Conservation (phyloP, 2,113 vertebrate species). For the Vulpes ferrilata region DNA sequence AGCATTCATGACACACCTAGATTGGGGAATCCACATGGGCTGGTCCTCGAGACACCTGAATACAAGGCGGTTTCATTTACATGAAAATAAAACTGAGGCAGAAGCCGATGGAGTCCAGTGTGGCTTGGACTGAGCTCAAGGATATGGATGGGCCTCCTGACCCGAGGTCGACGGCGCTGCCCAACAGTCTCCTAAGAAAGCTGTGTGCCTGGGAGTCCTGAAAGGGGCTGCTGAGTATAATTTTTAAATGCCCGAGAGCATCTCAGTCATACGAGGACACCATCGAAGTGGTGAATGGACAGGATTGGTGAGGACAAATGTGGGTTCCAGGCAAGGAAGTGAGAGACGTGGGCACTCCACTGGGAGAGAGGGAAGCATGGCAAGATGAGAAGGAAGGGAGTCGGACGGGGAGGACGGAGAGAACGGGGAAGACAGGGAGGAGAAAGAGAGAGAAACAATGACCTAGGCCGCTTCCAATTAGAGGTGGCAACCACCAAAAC, state of each 20-base stretch:
- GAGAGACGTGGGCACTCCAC: rapidly evolving
- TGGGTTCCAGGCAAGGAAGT: rapidly evolving
- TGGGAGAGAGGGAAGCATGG: rapidly evolving
- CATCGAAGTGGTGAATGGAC: rapidly evolving
- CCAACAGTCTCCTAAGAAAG: background rate
- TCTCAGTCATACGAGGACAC: background rate
- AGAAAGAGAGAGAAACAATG: background rate
- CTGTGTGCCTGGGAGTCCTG: background rate
- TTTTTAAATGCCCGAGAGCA: background rate
- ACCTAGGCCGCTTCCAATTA: background rate
- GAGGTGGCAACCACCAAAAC: background rate
- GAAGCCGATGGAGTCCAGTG: rapidly evolving
- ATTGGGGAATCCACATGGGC: rapidly evolving
- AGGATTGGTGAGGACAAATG: background rate
- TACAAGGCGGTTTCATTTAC: background rate
- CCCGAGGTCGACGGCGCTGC: rapidly evolving
- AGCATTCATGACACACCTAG: too few relatives aligned
- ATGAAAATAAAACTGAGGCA: background rate
- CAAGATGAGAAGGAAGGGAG: background rate
- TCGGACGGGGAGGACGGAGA: rapidly evolving
- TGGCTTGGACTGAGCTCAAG: background rate
- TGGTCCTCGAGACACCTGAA: rapidly evolving
- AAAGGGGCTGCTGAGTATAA: rapidly evolving
- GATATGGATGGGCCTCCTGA: rapidly evolving
- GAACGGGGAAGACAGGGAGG: rapidly evolving